Evolutionary conservation across 2,797 vertebrate genomes (phyloP), one percentile per base, ranked within the genome.

Genomic region (Chromis chromis): DNA sequence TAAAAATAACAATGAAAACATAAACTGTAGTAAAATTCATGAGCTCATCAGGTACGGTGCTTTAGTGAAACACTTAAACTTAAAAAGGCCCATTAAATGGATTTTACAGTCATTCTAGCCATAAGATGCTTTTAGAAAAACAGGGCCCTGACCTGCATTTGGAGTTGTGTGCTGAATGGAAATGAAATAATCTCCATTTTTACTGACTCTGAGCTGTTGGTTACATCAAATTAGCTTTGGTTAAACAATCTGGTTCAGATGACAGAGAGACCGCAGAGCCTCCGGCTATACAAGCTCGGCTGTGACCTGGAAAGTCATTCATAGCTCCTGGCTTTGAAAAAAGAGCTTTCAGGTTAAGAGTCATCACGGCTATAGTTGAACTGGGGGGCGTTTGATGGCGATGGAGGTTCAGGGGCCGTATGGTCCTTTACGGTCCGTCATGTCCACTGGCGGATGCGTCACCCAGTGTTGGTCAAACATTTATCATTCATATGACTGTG

Each of bases 281-380:
- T 49, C 65, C 6, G 68, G 88, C 74, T 74, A 22, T 44, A 7
- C 39, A 14, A 65, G 68, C 64, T 76, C 48, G 13, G 22, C 25
- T 76, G 42, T 80, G 68, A 79, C 78, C 77, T 76, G 61, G 48
- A 80, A 82, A 79, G 70, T 68, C 39, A 67, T 70, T 67, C 31
- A 14, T 25, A 22, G 67, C 72, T 82, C 40, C 31, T 61, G 65
- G 66, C 75, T 71, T 69, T 28, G 21, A 2, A 59, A 31, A 79
- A 57, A 57, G 19, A 69, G 42, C 52, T 56, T 46, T 81, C 36
- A 59, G 73, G 74, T 83, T 67, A 48, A 52, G 58, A 83, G 66
- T 67, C 78, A 63, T 7, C 24, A 52, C 46, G 39, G 25, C 76
- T 59, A 12, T 24, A 25, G 49, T 12, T 50, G 54, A 76, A 58